phyloP scores from a whole-genome alignment of 2,888 invertebrate genomes.

The Drosophila seclusa region DNA sequence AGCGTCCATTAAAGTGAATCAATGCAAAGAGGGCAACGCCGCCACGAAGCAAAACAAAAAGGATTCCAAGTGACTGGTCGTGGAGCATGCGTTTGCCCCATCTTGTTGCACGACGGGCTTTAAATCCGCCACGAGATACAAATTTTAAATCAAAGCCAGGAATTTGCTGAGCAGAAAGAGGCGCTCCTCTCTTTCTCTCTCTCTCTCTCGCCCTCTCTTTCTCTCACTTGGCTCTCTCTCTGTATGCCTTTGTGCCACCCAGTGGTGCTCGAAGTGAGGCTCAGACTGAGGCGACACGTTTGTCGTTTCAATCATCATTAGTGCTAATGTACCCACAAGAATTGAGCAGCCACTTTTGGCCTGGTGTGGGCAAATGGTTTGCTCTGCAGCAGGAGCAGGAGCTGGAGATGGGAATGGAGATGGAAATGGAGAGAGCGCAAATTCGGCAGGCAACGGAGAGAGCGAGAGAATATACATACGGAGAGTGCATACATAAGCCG shows the following conservation, averaged over 20 bases:
- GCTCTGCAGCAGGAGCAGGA: slow-evolving; percentile 6
- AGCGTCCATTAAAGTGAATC: slow-evolving; percentile 75
- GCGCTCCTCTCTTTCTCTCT: slow-evolving; percentile 10
- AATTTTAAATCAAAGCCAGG: slow-evolving; percentile 73
- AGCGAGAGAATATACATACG: slow-evolving; percentile 22
- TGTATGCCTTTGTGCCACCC: slow-evolving; percentile 1
- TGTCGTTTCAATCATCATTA: slow-evolving; percentile 85
- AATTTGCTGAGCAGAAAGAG: slow-evolving; percentile 47
- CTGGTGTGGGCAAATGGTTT: slow-evolving; percentile 24
- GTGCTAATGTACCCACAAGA: slow-evolving; percentile 85
- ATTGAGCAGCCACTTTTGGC: slow-evolving; percentile 79
- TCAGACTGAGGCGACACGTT: slow-evolving; percentile 71
- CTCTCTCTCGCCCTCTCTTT: not conserved
- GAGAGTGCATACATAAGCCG: slow-evolving; percentile 5
- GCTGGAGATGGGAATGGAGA: not conserved
- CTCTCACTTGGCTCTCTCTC: slow-evolving; percentile 8
- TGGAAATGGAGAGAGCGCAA: slow-evolving; percentile 10
- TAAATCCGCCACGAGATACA: slow-evolving; percentile 51
- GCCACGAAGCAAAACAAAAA: slow-evolving; percentile 33
- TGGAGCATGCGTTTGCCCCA: slow-evolving; percentile 25
- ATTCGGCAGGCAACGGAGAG: slow-evolving; percentile 9
- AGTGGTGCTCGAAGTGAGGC: slow-evolving; percentile 16
- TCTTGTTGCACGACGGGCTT: slow-evolving; percentile 26
- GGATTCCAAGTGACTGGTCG: slow-evolving; percentile 28
- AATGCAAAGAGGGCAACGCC: slow-evolving; percentile 51